Conservation (phyloP, 2,888 invertebrate genomes). For the Conus canariensis region DNA sequence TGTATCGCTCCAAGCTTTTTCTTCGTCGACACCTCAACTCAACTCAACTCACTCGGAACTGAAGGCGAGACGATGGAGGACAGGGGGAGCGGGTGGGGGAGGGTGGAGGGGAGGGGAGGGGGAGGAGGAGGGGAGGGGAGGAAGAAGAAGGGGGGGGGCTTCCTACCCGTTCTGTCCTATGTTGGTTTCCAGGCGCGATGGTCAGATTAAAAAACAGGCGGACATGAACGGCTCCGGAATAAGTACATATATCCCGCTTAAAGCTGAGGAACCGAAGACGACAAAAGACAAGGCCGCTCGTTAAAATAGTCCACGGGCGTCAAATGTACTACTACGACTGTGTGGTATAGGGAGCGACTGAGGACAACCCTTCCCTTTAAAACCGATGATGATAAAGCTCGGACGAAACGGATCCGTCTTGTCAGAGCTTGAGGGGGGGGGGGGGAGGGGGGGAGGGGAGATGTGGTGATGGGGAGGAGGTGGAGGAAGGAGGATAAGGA, state of each 20-base stretch:
- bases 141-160: too few species aligned
- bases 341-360: not conserved
- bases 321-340: not conserved
- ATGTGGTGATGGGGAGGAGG: too few species aligned
- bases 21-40: too few species aligned
- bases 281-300: not conserved
- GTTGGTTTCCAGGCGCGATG: not conserved
- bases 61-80: not conserved
- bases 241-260: not conserved
- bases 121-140: too few species aligned
- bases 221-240: conserved; percentile 1
- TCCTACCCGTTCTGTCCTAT: too few species aligned
- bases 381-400: not conserved
- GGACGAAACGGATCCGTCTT: conserved; percentile 14
- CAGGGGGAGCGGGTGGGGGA: too few species aligned
- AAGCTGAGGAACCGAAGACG: not conserved
- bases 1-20: conserved; percentile 8
- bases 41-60: not conserved
- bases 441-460: too few species aligned
- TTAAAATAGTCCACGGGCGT: conserved; percentile 15
- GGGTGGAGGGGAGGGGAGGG: too few species aligned
- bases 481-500: too few species aligned
- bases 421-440: too few species aligned
- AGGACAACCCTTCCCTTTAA: not conserved
- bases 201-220: not conserved